A percentile compares a stretch with the other conserved stretches of the same genome.
phyloP scores from a whole-genome alignment of 1,140 invertebrate species.

The Papilio helenus region DNA sequence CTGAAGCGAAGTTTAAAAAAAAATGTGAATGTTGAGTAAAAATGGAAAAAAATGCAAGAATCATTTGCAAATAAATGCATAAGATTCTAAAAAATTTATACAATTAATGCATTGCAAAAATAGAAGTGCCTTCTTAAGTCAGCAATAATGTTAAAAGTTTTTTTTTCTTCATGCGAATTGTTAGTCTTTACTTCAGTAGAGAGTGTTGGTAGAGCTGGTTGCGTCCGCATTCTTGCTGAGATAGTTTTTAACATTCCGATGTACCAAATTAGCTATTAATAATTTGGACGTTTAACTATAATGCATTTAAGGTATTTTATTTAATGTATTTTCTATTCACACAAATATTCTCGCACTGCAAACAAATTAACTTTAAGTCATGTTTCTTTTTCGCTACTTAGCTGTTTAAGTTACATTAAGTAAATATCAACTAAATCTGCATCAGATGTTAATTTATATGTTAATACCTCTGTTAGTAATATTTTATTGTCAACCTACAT shows the following conservation, averaged over 20 bases:
- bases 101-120: neutral
- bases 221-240: conserved; percentile 9
- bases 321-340: conserved; percentile 41
- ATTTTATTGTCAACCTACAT: conserved; percentile 82
- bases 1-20: neutral
- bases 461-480: conserved; percentile 79
- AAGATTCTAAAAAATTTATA: neutral
- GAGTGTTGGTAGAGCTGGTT: neutral
- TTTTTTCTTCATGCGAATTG: neutral
- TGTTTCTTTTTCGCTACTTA: conserved; percentile 35
- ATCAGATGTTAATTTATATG: conserved; percentile 70
- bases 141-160: neutral
- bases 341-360: conserved; percentile 44
- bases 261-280: conserved; percentile 73
- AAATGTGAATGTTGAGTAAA: too few relatives aligned
- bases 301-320: conserved; percentile 71
- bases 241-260: conserved; percentile 71
- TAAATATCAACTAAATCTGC: conserved; percentile 68
- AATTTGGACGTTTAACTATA: conserved; percentile 51
- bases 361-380: conserved; percentile 35
- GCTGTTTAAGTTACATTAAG: conserved; percentile 37
- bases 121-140: neutral
- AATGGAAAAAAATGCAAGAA: too few relatives aligned
- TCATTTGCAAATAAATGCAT: too few relatives aligned
- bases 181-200: neutral